phyloP scores from a whole-genome alignment of 2,113 vertebrate species.

The Rhinichthys klamathensis region DNA sequence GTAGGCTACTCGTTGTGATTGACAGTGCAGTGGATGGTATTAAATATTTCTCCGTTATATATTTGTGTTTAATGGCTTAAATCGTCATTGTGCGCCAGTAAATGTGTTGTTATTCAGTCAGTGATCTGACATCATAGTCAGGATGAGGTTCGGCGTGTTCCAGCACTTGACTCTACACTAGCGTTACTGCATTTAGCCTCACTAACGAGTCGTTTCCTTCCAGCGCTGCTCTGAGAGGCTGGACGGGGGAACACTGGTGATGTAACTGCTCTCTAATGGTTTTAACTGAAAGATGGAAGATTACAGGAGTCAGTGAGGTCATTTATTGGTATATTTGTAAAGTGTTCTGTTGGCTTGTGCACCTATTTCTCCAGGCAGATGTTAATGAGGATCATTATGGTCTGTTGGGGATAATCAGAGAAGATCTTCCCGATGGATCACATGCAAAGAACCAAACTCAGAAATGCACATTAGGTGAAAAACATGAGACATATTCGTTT shows the following conservation, averaged over 20 bases:
- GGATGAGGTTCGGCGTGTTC: constrained; percentile 17
- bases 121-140: background rate
- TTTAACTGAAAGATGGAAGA: background rate
- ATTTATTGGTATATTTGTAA: background rate
- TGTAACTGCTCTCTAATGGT: constrained; percentile 7
- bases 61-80: background rate
- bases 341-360: background rate
- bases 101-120: background rate
- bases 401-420: constrained; percentile 10
- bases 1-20: background rate
- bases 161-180: constrained; percentile 5
- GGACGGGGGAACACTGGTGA: background rate
- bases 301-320: background rate
- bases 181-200: constrained; percentile 31
- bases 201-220: constrained; percentile 37
- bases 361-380: background rate
- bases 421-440: background rate
- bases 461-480: background rate
- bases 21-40: background rate
- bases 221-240: background rate
- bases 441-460: background rate
- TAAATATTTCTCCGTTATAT: background rate
- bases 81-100: background rate
- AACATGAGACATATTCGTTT: background rate
- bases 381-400: constrained; percentile 34